Percentiles rank a stretch among this genome's conserved stretches.
These are phyloP conservation scores for Drosophila mimetica DNA, from an alignment of 2,888 invertebrate genomes.

Conservation along the genomic window DNA sequence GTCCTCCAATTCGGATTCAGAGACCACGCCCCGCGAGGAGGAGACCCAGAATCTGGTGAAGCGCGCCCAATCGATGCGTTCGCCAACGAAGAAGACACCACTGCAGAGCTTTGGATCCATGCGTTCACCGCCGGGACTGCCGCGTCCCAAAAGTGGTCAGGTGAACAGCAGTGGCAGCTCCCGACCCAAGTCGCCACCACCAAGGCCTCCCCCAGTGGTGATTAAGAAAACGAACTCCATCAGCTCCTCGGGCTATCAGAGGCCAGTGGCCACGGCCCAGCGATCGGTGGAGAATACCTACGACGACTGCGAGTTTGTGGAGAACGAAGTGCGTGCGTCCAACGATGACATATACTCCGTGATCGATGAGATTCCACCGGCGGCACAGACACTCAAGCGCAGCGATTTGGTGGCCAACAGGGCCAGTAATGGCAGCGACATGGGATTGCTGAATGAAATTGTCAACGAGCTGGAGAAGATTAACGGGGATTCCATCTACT, in stretches of 20 bases:
- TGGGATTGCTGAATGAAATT: constrained; percentile 93
- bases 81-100: constrained; percentile 85
- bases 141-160: constrained; percentile 90
- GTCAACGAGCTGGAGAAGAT: constrained; percentile 94
- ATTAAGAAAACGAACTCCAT: constrained; percentile 84
- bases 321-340: constrained; percentile 85
- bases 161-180: constrained; percentile 82
- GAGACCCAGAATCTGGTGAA: constrained; percentile 86
- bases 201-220: constrained; percentile 86
- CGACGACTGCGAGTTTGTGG: constrained; percentile 90
- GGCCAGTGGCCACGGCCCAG: constrained; percentile 84
- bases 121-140: constrained; percentile 87
- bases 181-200: constrained; percentile 91
- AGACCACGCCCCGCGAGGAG: constrained; percentile 84
- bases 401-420: constrained; percentile 83
- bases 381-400: constrained; percentile 79
- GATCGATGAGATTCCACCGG: constrained; percentile 91
- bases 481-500: constrained; percentile 94
- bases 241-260: constrained; percentile 86
- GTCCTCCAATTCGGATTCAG: constrained; percentile 84
- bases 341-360: constrained; percentile 95
- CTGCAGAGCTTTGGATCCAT: constrained; percentile 93
- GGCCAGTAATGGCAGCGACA: constrained; percentile 84
- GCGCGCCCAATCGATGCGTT: constrained; percentile 93
- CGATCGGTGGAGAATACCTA: constrained; percentile 86